Percentiles rank a stretch among this genome's conserved stretches.
phyloP scores from a whole-genome alignment of 1,140 invertebrate genomes.

The Megalopta genalis region DNA sequence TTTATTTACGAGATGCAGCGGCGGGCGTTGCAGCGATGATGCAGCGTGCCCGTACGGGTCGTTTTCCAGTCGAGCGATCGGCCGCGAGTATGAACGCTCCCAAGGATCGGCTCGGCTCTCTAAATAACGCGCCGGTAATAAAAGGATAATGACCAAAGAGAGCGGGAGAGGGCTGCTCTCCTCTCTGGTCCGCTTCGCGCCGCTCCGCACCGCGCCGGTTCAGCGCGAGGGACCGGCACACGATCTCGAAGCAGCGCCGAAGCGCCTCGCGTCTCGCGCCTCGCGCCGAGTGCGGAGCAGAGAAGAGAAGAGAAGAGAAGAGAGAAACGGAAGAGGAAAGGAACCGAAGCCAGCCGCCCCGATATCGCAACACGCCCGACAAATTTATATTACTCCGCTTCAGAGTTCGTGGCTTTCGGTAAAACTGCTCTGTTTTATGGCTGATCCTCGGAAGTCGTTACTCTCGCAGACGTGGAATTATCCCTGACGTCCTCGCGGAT shows the following conservation, averaged over 20 bases:
- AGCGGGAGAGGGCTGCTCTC: constrained; percentile 18
- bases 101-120: constrained; percentile 62
- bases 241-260: constrained; percentile 16
- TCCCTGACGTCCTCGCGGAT: constrained; percentile 60
- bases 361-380: constrained; percentile 52
- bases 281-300: no score
- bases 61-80: constrained; percentile 71
- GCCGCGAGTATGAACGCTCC: constrained; percentile 59
- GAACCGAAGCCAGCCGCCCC: constrained; percentile 6
- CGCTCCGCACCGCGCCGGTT: no score
- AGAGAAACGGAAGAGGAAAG: background rate
- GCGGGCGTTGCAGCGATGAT: constrained; percentile 51
- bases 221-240: constrained; percentile 30
- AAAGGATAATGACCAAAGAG: constrained; percentile 72
- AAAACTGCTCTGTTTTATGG: constrained; percentile 54
- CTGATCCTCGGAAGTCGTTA: constrained; percentile 56
- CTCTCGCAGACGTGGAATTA: constrained; percentile 57
- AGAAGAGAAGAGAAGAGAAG: background rate
- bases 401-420: constrained; percentile 50
- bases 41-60: constrained; percentile 55
- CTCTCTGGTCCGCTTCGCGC: no score
- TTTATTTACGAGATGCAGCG: constrained; percentile 65
- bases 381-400: constrained; percentile 62
- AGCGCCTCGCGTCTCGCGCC: background rate
- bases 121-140: constrained; percentile 71